Conservation (phyloP, 2,888 invertebrate genomes). For the Theodoxus fluviatilis region DNA sequence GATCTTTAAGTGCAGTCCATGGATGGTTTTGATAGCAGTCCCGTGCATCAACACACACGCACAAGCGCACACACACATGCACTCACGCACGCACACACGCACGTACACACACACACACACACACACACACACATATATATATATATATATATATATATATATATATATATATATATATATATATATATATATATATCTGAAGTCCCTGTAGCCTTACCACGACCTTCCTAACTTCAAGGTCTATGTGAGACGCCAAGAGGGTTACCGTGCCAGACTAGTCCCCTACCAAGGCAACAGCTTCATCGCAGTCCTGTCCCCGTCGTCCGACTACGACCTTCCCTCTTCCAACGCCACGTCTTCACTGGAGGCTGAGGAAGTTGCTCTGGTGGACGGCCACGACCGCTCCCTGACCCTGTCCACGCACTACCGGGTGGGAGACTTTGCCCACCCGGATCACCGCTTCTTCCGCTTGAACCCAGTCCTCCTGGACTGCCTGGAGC, state of each 20-base stretch:
- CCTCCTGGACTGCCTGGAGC: conserved; percentile 38
- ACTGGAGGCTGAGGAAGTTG: conserved; percentile 34
- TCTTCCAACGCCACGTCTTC: conserved; percentile 18
- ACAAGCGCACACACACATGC: too few species aligned
- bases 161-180: too few species aligned
- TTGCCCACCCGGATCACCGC: conserved; percentile 32
- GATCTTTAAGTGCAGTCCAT: too few species aligned
- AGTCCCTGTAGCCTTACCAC: too few species aligned
- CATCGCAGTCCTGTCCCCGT: conserved; percentile 33
- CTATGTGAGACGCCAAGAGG: conserved; percentile 39
- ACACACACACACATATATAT: too few species aligned
- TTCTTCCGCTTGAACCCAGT: conserved; percentile 38
- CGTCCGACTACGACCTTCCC: conserved; percentile 36
- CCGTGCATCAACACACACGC: too few species aligned
- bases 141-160: too few species aligned
- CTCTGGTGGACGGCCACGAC: conserved; percentile 34
- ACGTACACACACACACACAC: too few species aligned
- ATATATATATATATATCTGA: too few species aligned
- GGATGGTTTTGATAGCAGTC: too few species aligned
- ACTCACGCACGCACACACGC: too few species aligned
- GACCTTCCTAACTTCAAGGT: too few species aligned
- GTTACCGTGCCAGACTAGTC: conserved; percentile 32
- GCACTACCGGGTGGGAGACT: conserved; percentile 33
- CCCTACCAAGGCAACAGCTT: conserved; percentile 34
- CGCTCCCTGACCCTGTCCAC: conserved; percentile 29